Conservation (phyloP, 2,888 invertebrate genomes). For the Schrankia costaestrigalis region DNA sequence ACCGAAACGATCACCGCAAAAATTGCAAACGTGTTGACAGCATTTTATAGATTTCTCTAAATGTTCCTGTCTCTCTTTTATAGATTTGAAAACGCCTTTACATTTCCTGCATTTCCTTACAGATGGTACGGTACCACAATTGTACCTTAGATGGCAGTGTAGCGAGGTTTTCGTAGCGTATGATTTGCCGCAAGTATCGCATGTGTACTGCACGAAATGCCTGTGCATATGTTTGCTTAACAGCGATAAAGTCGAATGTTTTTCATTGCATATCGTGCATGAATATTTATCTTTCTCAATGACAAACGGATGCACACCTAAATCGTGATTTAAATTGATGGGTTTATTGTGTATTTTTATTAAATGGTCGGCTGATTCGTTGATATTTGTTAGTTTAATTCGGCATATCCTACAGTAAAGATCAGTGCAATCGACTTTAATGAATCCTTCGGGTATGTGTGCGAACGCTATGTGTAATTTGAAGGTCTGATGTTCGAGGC, state of each 20-base stretch:
- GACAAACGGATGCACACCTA: slow-evolving; percentile 39
- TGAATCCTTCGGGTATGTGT: slow-evolving; percentile 30
- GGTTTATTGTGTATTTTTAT: slow-evolving; percentile 25
- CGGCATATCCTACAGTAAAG: slow-evolving; percentile 36
- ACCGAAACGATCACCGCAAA: slow-evolving; percentile 29
- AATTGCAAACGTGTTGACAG: slow-evolving; percentile 30
- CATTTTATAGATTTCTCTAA: slow-evolving; percentile 21
- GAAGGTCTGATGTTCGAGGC: slow-evolving; percentile 33
- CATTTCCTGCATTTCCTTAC: slow-evolving; percentile 24
- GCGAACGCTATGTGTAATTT: slow-evolving; percentile 33
- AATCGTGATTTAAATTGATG: slow-evolving; percentile 23
- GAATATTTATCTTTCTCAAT: slow-evolving; percentile 32
- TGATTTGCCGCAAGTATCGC: slow-evolving; percentile 45
- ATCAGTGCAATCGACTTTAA: slow-evolving; percentile 38
- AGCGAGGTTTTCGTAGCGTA: slow-evolving; percentile 36
- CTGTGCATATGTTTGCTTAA: slow-evolving; percentile 36
- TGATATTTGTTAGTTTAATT: slow-evolving; percentile 13
- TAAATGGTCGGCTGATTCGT: slow-evolving; percentile 32
- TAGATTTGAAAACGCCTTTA: slow-evolving; percentile 13
- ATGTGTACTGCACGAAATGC: slow-evolving; percentile 45
- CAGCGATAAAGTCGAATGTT: slow-evolving; percentile 29
- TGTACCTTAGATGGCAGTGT: slow-evolving; percentile 33
- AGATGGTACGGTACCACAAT: slow-evolving; percentile 18
- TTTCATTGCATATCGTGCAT: slow-evolving; percentile 37
- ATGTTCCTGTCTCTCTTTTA: slow-evolving; percentile 22